Conservation (phyloP, 1,140 invertebrate genomes). For the Heliconius himera region DNA sequence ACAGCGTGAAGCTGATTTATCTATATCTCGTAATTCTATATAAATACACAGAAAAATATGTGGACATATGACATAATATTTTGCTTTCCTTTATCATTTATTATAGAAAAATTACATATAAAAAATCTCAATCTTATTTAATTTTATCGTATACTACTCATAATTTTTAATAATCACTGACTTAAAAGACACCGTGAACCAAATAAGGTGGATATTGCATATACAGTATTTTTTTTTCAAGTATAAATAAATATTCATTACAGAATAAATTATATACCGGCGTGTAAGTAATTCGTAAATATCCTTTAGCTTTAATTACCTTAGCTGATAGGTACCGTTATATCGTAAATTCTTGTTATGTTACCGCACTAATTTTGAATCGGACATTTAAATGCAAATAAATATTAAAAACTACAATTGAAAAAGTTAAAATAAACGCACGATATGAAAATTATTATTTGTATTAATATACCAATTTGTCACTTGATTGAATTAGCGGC, state of each 20-base stretch:
- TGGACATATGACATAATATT: background rate
- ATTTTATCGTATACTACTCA: background rate
- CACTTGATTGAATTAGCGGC: too few relatives aligned
- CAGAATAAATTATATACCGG: conserved; percentile 24
- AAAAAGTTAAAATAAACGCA: too few relatives aligned
- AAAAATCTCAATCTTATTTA: background rate
- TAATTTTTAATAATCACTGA: background rate
- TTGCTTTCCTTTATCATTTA: background rate
- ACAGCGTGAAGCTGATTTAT: too few relatives aligned
- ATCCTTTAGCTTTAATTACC: conserved; percentile 34
- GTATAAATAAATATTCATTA: conserved; percentile 33
- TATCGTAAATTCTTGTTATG: background rate
- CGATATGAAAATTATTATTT: too few relatives aligned
- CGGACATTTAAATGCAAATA: too few relatives aligned
- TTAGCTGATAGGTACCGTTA: background rate
- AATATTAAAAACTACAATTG: too few relatives aligned
- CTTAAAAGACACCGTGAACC: conserved; percentile 7
- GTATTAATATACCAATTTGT: too few relatives aligned
- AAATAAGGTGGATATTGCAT: background rate
- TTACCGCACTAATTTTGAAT: too few relatives aligned
- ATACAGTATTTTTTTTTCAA: background rate
- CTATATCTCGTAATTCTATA: background rate
- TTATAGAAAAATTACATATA: background rate
- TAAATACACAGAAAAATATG: background rate
- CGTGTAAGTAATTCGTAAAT: conserved; percentile 42